phyloP scores from a whole-genome alignment of 2,888 invertebrate genomes.

The Cataglyphis cursor region DNA sequence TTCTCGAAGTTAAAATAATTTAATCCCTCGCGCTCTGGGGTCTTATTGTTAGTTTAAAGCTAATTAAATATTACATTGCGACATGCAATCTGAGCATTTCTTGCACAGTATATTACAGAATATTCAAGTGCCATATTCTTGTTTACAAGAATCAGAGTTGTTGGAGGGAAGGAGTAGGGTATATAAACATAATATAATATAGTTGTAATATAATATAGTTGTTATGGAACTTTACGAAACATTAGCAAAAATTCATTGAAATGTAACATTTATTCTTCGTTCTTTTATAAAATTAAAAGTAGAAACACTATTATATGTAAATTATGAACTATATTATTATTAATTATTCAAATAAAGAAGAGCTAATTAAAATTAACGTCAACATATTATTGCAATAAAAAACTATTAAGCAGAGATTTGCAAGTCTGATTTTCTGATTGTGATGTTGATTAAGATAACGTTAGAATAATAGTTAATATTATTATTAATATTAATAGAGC shows the following conservation, averaged over 20 bases:
- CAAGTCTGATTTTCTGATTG: background rate
- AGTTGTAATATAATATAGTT: no score
- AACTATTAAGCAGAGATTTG: background rate
- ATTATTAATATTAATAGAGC: background rate
- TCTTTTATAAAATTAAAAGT: background rate
- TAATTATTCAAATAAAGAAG: background rate
- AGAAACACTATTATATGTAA: background rate
- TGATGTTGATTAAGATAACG: background rate
- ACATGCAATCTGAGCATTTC: background rate
- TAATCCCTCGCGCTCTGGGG: no score
- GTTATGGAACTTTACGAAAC: background rate
- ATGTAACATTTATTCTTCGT: background rate
- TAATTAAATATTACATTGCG: background rate
- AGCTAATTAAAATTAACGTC: background rate
- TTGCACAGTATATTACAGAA: background rate
- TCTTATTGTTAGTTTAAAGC: background rate
- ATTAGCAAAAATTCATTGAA: background rate
- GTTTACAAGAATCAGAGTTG: background rate
- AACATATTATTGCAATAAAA: background rate
- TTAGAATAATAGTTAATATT: background rate
- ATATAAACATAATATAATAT: background rate
- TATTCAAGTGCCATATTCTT: background rate
- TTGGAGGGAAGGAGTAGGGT: no score
- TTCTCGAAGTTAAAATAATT: conserved; percentile 13
- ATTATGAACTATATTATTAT: background rate